phyloP scores from a whole-genome alignment of 1,140 invertebrate genomes.

The Drosophila paulistorum region DNA sequence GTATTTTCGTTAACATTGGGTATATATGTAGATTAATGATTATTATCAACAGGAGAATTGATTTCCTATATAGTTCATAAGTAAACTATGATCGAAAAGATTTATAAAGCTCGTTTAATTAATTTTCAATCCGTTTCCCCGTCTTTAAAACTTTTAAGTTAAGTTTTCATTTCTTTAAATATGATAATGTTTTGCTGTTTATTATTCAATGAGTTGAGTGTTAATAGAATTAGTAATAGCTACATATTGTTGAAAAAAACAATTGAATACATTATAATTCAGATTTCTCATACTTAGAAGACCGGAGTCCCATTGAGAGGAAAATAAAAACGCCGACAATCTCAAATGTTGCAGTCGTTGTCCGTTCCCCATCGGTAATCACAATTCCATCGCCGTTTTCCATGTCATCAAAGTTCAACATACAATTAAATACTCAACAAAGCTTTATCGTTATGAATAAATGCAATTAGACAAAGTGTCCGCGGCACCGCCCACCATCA shows the following conservation, averaged over 20 bases:
- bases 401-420: slow-evolving; percentile 19
- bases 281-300: background rate
- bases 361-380: slow-evolving; percentile 3
- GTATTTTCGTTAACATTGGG: too few relatives aligned
- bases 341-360: background rate
- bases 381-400: slow-evolving; percentile 8
- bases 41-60: too few relatives aligned
- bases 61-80: too few relatives aligned
- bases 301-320: background rate
- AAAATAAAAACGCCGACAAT: background rate
- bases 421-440: slow-evolving; percentile 39
- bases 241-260: background rate
- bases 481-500: slow-evolving; percentile 65
- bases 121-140: too few relatives aligned
- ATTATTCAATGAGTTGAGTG: background rate
- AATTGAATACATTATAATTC: background rate
- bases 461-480: slow-evolving; percentile 67
- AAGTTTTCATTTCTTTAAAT: too few relatives aligned
- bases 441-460: slow-evolving; percentile 54
- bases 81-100: too few relatives aligned
- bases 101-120: too few relatives aligned
- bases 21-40: too few relatives aligned
- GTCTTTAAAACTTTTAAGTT: too few relatives aligned
- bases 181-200: too few relatives aligned
- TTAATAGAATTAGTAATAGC: background rate